Evolutionary conservation across 2,113 vertebrate genomes (phyloP).

Genomic region (Chinchilla lanigera): DNA sequence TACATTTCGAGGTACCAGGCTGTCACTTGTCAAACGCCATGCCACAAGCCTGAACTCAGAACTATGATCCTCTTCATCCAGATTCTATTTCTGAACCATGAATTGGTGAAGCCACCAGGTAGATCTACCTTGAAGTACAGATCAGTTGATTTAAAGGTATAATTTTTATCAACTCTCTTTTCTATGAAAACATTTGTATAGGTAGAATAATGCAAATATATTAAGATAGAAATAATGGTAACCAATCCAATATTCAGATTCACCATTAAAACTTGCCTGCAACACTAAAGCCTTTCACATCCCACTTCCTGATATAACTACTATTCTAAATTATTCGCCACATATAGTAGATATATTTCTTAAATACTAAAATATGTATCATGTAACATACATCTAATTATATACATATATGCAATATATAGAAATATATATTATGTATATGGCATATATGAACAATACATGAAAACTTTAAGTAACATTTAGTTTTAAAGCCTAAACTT

Average conservation of each 20-base stretch:
- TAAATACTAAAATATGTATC: background rate
- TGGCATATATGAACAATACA: background rate
- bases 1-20: accelerated
- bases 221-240: background rate
- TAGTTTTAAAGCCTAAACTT: background rate
- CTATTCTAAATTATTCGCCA: background rate
- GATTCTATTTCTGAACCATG: background rate
- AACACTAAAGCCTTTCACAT: background rate
- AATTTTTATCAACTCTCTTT: background rate
- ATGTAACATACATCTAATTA: background rate
- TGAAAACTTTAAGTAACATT: background rate
- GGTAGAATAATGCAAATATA: background rate
- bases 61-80: background rate
- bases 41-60: background rate
- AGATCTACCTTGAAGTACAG: background rate
- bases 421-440: background rate
- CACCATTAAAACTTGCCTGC: background rate
- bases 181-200: background rate
- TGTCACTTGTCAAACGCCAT: no score
- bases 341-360: background rate
- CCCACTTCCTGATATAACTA: background rate
- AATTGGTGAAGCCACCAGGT: background rate
- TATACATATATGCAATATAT: background rate
- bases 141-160: background rate
- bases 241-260: background rate